These are phyloP conservation scores for Elysia crispata DNA, from an alignment of 2,888 invertebrate genomes.

Conservation along the genomic window DNA sequence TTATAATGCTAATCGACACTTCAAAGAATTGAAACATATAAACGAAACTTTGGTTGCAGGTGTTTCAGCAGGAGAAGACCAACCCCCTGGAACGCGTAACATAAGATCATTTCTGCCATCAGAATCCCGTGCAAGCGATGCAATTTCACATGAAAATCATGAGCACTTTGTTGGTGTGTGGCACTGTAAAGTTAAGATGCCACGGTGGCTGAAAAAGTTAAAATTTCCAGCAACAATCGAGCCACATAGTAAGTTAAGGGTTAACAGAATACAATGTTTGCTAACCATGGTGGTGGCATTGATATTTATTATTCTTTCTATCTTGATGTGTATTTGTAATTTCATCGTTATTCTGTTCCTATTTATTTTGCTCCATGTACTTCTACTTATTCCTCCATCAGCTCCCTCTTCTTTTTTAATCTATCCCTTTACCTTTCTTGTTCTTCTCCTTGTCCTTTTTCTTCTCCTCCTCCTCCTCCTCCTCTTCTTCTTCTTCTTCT, in stretches of 20 bases:
- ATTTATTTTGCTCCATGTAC: background rate
- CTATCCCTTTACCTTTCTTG: background rate
- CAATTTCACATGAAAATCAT: constrained; percentile 55
- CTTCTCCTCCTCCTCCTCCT: background rate
- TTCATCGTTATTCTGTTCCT: background rate
- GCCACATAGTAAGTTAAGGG: constrained; percentile 64
- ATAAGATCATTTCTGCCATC: constrained; percentile 69
- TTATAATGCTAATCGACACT: too few relatives aligned
- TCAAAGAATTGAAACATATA: too few relatives aligned
- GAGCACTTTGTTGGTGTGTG: constrained; percentile 63
- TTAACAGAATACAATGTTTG: too few relatives aligned
- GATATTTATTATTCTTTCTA: too few relatives aligned
- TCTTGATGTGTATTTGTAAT: too few relatives aligned
- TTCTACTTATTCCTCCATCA: too few relatives aligned
- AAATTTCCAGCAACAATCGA: constrained; percentile 66
- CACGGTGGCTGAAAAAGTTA: constrained; percentile 59
- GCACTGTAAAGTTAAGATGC: constrained; percentile 61
- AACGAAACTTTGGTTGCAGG: constrained; percentile 48
- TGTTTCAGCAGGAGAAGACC: constrained; percentile 56
- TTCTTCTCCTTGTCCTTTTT: background rate
- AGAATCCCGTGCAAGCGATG: constrained; percentile 59
- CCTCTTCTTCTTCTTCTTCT: background rate
- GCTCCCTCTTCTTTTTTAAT: too few relatives aligned
- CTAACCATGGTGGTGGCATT: too few relatives aligned
- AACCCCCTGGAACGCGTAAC: constrained; percentile 58